Evolutionary conservation across 2,888 invertebrate species (phyloP), one percentile per base, ranked within the genome.

Genomic region (Polydrusus pterygomalis): DNA sequence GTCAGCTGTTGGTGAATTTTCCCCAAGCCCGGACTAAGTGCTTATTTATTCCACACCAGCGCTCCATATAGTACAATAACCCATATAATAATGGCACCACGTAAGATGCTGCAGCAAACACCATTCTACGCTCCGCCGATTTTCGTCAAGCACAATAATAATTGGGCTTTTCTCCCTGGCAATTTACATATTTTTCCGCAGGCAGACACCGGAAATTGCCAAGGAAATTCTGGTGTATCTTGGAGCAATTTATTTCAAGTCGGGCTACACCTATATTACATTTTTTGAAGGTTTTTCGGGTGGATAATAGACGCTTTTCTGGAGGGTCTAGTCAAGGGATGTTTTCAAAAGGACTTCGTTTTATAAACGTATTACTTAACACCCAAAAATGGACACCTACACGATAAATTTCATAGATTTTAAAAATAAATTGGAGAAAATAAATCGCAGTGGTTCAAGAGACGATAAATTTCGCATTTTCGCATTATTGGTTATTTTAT

Each of bases 121-220:
- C 74, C 13, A 74, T 70, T 70, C 69, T 47, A 70, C 74, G 74
- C 70, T 70, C 43, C 63, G 56, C 15, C 70, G 74, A 74, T 74
- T 74, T 74, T 70, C 74, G 58, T 74, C 74, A 63, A 69, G 65
- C 64, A 45, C 64, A 45, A 74, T 74, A 45, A 74, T 74, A 74
- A 74, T 74, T 70, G 74, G 70, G 70, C 74, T 70, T 74, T 74
- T 74, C 74, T 73, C 63, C 70, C 74, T 54, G 63, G 51, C 70
- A 74, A 74, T 74, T 74, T 74, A 56, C 74, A 74, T 74, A 70
- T 74, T 64, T 74, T 69, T 49, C 70, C 69, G 69, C 69, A 70
- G 64, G 58, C 51, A 56, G 62, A 47, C 13, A 47, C 73, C 40
- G 73, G 73, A 73, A 73, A 73, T 73, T 73, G 67, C 54, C 18